phyloP scores from a whole-genome alignment of 2,113 vertebrate genomes.

The Mormyrus iriodes region DNA sequence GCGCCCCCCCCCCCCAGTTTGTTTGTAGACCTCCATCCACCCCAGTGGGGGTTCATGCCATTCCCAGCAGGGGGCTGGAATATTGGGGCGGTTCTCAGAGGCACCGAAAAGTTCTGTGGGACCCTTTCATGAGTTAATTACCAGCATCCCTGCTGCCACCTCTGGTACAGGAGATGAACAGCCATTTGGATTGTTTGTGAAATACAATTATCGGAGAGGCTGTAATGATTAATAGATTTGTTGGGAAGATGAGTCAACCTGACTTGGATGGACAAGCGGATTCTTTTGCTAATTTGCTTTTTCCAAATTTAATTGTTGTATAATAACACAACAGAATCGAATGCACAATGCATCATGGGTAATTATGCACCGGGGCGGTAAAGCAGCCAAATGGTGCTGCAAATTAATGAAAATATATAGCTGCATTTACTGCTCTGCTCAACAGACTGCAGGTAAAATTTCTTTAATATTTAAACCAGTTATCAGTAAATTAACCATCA shows the following conservation, averaged over 20 bases:
- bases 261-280: background rate
- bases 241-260: constrained; percentile 10
- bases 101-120: background rate
- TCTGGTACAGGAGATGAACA: background rate
- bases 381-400: background rate
- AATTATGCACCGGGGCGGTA: background rate
- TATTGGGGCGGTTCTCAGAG: background rate
- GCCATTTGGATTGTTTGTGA: constrained; percentile 1
- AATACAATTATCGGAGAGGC: background rate
- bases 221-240: constrained; percentile 17
- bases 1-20: background rate
- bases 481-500: background rate
- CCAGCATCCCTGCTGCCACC: background rate
- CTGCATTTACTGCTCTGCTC: background rate
- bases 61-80: background rate
- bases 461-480: background rate
- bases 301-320: background rate
- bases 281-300: background rate
- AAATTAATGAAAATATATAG: background rate
- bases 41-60: background rate
- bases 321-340: background rate
- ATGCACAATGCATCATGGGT: background rate
- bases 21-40: background rate
- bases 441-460: background rate
- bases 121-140: constrained; percentile 7